These are phyloP conservation scores for Pteromalus puparum DNA, from an alignment of 1,140 invertebrate species.

Conservation along the genomic window DNA sequence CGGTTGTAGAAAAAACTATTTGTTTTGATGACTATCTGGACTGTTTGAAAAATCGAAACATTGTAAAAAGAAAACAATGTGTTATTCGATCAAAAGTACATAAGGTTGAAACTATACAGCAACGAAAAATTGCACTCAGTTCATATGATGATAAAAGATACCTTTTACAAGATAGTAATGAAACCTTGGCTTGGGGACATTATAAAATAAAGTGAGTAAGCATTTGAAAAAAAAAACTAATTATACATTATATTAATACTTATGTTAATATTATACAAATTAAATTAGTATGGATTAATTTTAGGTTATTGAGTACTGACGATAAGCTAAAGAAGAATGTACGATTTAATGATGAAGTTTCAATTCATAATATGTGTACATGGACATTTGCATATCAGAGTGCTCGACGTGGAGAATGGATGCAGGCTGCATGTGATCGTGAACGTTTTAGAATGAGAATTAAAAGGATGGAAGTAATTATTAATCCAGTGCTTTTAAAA, in stretches of 20 bases:
- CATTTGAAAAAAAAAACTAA: neutral
- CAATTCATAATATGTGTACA: too few species aligned
- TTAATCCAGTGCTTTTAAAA: too few species aligned
- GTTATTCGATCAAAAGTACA: slow-evolving; percentile 4
- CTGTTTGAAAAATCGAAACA: neutral
- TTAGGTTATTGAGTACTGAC: too few species aligned
- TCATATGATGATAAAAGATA: slow-evolving; percentile 8
- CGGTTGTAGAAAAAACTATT: slow-evolving; percentile 5
- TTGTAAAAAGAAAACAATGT: neutral
- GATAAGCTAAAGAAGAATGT: too few species aligned
- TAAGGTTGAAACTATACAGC: neutral
- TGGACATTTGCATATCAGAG: too few species aligned
- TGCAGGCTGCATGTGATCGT: too few species aligned
- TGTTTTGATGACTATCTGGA: slow-evolving; percentile 9
- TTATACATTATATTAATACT: neutral
- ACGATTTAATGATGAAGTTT: too few species aligned
- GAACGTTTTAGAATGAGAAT: too few species aligned
- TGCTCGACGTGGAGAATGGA: too few species aligned
- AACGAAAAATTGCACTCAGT: neutral
- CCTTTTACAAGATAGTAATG: neutral
- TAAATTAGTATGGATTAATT: neutral
- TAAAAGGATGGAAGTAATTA: too few species aligned
- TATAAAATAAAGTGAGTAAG: neutral
- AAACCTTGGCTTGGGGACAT: neutral
- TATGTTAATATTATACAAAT: neutral